Evolutionary conservation across 2,888 invertebrate genomes (phyloP), one percentile per base, ranked within the genome.

Genomic region (Campoplex capitator): DNA sequence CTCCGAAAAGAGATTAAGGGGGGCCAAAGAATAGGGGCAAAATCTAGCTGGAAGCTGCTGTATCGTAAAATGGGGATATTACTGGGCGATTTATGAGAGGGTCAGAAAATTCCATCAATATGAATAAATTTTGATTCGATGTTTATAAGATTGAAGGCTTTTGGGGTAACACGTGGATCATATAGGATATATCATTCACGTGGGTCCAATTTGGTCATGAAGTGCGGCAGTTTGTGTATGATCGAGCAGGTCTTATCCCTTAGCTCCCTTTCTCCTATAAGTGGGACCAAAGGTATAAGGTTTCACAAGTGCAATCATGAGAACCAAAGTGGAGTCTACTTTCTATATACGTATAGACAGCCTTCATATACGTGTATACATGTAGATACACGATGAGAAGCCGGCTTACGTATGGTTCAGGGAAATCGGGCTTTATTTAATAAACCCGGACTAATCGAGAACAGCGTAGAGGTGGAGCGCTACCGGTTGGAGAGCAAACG

Each of bases 391-490:
- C 6, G 32, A 16, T 54, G 56, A 71, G 18, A 76, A 54, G 23
- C 65, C 54, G 58, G 58, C 58, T 54, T 83, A 83, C 62, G 65
- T 83, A 71, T 62, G 77, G 70, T 76, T 74, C 75, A 78, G 83
- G 85, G 87, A 88, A 90, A 89, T 87, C 88, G 88, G 88, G 88
- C 90, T 90, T 90, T 90, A 91, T 90, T 89, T 89, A 91, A 90
- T 90, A 90, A 90, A 88, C 75, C 86, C 89, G 51, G 65, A 85
- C 85, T 90, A 90, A 90, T 90, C 85, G 87, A 81, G 83, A 71
- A 76, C 83, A 83, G 56, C 70, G 65, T 86, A 58, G 82, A 75
- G 42, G 76, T 23, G 62, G 58, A 83, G 62, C 79, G 23, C 65
- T 38, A 73, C 51, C 38, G 73, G 58, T 75, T 56, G 65, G 65